Percentiles rank a stretch among this genome's conserved stretches.
phyloP scores from a whole-genome alignment of 37 sponge, comb jelly and placozoan species.

The Theonella swinhoei region DNA sequence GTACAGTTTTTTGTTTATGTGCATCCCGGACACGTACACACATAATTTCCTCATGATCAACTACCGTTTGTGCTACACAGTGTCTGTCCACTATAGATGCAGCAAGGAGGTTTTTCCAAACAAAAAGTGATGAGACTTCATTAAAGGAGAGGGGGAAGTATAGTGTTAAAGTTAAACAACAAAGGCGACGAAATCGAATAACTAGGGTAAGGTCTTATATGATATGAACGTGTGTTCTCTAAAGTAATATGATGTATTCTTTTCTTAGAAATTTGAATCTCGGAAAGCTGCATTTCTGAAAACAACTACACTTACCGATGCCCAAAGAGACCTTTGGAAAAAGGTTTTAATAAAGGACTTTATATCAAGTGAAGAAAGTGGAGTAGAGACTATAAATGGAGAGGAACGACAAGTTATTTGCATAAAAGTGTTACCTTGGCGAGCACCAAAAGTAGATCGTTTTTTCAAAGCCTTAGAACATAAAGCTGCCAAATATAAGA shows the following conservation, averaged over 20 bases:
- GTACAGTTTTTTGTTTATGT: no score
- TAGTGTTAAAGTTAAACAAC: background rate
- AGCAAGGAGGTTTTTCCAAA: conserved; percentile 9
- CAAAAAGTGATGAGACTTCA: background rate
- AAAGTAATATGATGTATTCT: no score
- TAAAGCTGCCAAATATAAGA: background rate
- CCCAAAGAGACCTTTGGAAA: background rate
- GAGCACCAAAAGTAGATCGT: background rate
- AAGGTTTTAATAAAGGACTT: background rate
- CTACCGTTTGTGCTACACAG: no score
- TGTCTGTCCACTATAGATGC: background rate
- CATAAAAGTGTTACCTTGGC: background rate
- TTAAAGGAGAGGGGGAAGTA: background rate
- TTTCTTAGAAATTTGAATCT: conserved; percentile 18
- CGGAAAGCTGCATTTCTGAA: background rate
- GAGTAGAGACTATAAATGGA: background rate
- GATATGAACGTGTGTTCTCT: no score
- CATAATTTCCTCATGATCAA: no score
- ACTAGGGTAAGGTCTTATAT: no score
- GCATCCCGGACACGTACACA: no score
- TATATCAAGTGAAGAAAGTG: conserved; percentile 15
- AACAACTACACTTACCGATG: background rate
- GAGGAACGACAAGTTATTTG: background rate
- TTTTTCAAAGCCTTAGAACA: background rate
- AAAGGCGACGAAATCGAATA: conserved; percentile 4